Conservation (phyloP, 2,888 invertebrate species). For the Junonia oenone region DNA sequence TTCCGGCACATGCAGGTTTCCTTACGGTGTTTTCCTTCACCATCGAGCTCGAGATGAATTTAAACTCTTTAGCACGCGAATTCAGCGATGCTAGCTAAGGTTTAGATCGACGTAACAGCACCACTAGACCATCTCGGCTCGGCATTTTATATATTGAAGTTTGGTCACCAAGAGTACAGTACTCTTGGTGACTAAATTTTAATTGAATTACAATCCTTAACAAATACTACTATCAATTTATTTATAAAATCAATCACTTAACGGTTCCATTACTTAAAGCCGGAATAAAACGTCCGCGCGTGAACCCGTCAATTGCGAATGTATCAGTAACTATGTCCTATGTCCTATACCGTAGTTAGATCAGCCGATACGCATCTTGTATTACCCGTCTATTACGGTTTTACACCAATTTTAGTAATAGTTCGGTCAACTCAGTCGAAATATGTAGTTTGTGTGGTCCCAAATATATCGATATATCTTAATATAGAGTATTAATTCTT, state of each 20-base stretch:
- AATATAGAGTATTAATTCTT: too few species aligned
- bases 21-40: too few species aligned
- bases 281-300: constrained; percentile 19
- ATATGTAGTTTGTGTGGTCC: neutral
- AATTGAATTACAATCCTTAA: neutral
- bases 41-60: too few species aligned
- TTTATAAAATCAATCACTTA: constrained; percentile 22
- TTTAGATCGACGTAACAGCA: too few species aligned
- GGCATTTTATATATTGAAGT: too few species aligned
- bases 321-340: constrained; percentile 3
- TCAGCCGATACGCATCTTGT: neutral
- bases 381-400: neutral
- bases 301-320: constrained; percentile 23
- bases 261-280: constrained; percentile 24
- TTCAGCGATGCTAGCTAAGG: too few species aligned
- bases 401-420: neutral
- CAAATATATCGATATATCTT: too few species aligned
- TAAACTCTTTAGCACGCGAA: too few species aligned
- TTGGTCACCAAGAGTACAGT: too few species aligned
- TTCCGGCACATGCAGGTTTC: too few species aligned
- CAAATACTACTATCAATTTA: constrained; percentile 15
- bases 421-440: neutral
- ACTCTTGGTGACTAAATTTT: too few species aligned
- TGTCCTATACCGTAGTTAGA: neutral
- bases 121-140: too few species aligned